Evolutionary conservation across 2,113 vertebrate genomes (phyloP).

Genomic region (Naja naja): DNA sequence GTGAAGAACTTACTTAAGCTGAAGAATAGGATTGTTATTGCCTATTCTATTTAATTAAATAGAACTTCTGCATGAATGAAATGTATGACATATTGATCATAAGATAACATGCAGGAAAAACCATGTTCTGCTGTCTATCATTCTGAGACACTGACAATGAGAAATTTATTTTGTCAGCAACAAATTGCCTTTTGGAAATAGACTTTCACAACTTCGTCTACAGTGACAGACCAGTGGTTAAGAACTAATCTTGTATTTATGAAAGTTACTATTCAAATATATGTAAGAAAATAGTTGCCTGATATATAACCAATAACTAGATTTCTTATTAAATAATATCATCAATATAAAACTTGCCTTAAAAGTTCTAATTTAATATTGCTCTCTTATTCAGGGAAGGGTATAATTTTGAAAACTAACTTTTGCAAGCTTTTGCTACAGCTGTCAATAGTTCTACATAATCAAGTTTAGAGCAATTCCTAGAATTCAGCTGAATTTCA

Average conservation of each 20-base stretch:
- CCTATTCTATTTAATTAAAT: background rate
- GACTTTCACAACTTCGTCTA: conserved; percentile 40
- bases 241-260: conserved; percentile 36
- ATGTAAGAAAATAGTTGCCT: conserved; percentile 33
- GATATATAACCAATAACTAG: conserved; percentile 22
- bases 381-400: conserved; percentile 34
- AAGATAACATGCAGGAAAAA: background rate
- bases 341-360: conserved; percentile 22
- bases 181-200: conserved; percentile 50
- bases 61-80: background rate
- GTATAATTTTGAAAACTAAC: conserved; percentile 7
- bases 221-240: conserved; percentile 46
- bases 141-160: conserved; percentile 32
- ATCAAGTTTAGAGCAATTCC: background rate
- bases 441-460: background rate
- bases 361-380: conserved; percentile 28
- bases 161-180: conserved; percentile 17
- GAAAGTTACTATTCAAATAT: conserved; percentile 24
- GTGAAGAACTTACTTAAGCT: background rate
- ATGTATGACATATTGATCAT: background rate
- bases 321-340: conserved; percentile 29
- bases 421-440: conserved; percentile 33
- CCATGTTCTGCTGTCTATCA: background rate
- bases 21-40: background rate
- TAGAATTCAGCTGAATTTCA: background rate